These are phyloP conservation scores for Ceratina calcarata DNA, from an alignment of 1,140 invertebrate genomes.

Conservation along the genomic window DNA sequence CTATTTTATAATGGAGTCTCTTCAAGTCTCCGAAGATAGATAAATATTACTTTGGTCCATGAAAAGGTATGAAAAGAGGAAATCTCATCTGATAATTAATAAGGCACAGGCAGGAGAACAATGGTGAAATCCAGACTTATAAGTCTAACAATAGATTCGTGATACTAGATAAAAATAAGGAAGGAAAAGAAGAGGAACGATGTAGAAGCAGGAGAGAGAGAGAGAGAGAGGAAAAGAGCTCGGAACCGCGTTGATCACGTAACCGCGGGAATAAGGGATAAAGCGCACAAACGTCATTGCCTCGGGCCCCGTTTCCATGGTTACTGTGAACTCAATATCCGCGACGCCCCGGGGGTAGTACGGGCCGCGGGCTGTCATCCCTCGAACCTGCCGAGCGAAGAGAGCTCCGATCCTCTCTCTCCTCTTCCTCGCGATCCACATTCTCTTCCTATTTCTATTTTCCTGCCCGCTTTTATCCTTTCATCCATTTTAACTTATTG, in stretches of 20 bases:
- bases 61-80: background rate
- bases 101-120: background rate
- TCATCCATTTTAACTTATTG: conserved; percentile 23
- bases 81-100: background rate
- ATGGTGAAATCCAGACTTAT: conserved; percentile 1
- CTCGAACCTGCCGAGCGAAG: conserved; percentile 75
- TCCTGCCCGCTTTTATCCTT: background rate
- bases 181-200: background rate
- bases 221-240: conserved; percentile 49
- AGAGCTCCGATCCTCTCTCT: conserved; percentile 25
- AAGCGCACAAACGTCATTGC: conserved; percentile 78
- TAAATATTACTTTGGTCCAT: background rate
- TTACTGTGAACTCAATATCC: conserved; percentile 83
- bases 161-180: conserved; percentile 4
- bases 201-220: conserved; percentile 49
- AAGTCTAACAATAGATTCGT: conserved; percentile 21
- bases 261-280: conserved; percentile 78
- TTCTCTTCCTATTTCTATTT: background rate
- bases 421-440: background rate
- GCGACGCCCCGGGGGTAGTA: conserved; percentile 69
- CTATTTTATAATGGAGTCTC: too few relatives aligned
- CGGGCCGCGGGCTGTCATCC: conserved; percentile 77
- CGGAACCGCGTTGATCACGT: conserved; percentile 71
- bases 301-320: conserved; percentile 80
- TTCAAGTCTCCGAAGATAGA: too few relatives aligned